Conservation (phyloP, 2,113 vertebrate species). For the Mugil cephalus region DNA sequence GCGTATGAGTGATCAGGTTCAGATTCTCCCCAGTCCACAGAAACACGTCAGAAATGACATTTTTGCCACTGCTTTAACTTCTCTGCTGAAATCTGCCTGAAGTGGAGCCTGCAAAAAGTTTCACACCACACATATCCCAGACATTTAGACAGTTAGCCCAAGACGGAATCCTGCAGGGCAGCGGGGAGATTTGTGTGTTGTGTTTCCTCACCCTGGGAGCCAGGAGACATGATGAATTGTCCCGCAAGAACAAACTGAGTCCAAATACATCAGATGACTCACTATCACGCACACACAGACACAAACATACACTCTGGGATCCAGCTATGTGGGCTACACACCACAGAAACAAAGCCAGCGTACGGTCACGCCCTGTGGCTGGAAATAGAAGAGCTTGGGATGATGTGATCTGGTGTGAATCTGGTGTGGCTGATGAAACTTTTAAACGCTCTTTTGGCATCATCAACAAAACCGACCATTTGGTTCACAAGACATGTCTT, state of each 20-base stretch:
- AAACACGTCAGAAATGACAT: background rate
- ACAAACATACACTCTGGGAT: constrained; percentile 1
- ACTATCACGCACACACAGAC: constrained; percentile 14
- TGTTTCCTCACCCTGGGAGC: constrained; percentile 54
- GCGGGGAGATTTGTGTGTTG: constrained; percentile 68
- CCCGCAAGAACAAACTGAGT: constrained; percentile 50
- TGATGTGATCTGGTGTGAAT: constrained; percentile 38
- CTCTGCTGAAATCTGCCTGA: constrained; percentile 12
- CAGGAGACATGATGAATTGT: constrained; percentile 73
- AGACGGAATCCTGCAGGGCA: constrained; percentile 41
- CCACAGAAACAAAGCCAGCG: background rate
- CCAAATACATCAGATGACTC: constrained; percentile 60
- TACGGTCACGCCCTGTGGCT: background rate
- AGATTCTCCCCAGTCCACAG: background rate
- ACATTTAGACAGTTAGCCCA: constrained; percentile 59
- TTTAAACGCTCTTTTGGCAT: constrained; percentile 39
- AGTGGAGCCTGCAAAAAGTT: constrained; percentile 41
- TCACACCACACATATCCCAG: constrained; percentile 71
- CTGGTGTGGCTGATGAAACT: constrained; percentile 48
- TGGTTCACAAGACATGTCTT: constrained; percentile 49
- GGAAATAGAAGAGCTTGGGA: background rate
- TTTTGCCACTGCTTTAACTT: background rate
- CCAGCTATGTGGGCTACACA: background rate
- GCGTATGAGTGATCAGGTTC: background rate
- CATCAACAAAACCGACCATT: constrained; percentile 46